These are phyloP conservation scores for Enhydra lutris DNA, from an alignment of 2,113 vertebrate species.

Conservation along the genomic window DNA sequence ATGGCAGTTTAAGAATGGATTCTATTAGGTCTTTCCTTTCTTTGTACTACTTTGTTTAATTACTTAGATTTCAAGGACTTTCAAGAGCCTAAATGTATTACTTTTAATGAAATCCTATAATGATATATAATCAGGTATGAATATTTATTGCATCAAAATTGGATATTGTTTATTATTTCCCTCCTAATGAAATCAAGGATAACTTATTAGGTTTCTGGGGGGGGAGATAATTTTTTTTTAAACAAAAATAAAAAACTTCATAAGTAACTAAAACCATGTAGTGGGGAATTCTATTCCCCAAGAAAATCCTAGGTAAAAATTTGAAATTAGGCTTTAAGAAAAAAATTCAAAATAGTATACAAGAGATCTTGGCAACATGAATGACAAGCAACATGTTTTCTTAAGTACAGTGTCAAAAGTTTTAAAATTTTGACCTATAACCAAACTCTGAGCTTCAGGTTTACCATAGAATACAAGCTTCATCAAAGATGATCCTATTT, in stretches of 20 bases:
- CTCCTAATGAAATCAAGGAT: conserved; percentile 19
- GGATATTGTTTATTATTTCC: background rate
- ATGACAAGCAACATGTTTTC: background rate
- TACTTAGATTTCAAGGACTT: background rate
- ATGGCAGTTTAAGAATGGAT: background rate
- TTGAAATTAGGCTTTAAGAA: background rate
- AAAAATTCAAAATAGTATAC: background rate
- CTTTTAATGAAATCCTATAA: background rate
- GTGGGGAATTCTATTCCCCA: background rate
- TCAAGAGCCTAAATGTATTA: background rate
- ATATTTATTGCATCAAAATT: background rate
- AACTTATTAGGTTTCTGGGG: background rate
- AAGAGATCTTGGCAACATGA: background rate
- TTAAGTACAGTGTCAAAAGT: background rate
- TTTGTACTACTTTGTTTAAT: background rate
- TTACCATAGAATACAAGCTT: background rate
- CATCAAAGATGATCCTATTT: background rate
- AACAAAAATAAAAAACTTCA: background rate
- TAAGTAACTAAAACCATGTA: background rate
- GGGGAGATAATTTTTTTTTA: background rate
- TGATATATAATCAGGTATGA: background rate
- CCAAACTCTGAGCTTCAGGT: background rate
- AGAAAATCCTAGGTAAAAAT: background rate
- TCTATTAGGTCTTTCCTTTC: background rate
- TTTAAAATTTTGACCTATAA: background rate